Evolutionary conservation across 1,140 invertebrate genomes (phyloP), one percentile per base, ranked within the genome.

Genomic region (Antheraea pernyi): DNA sequence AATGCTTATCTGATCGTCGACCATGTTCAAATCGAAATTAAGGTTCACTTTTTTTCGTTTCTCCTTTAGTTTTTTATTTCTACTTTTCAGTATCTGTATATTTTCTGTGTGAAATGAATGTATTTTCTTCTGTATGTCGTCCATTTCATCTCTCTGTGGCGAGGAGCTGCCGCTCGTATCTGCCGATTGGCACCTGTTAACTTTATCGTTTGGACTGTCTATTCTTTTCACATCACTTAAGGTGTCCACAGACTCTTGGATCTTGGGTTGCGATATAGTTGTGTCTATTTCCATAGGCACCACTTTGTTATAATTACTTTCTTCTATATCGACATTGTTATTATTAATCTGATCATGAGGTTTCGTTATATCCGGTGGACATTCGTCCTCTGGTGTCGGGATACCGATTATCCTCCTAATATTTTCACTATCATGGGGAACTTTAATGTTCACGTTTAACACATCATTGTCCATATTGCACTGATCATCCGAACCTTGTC

Each of bases 71-170:
- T 94, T 94, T 65, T 94, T 94, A 64, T 94, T 94, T 65, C 94
- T 89, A 11, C 94, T 94, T 74, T 94, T 94, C 42, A 94, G 72
- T 63, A 94, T 93, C 19, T 91, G 88, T 72, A 94, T 94, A 73
- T 94, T 94, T 71, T 93, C 93, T 1, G 93, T 94, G 75, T 94
- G 94, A 82, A 94, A 94, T 19, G 92, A 94, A 63, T 94, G 91
- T 69, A 94, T 90, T 78, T 93, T 93, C 74, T 94, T 93, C 79
- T 94, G 93, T 62, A 94, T 94, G 72, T 94, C 94, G 72, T 93
- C 93, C 86, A 93, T 93, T 69, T 94, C 93, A 73, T 94, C 93
- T 0, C 88, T 78, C 62, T 92, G 84, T 7, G 92, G 92, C 0
- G 92, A 93, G 0, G 92, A 93, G 69, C 91, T 92, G 1, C 92